Base-by-base conservation (phyloP, 2,797 vertebrate species). In the Myioborus melanocephalus region DNA sequence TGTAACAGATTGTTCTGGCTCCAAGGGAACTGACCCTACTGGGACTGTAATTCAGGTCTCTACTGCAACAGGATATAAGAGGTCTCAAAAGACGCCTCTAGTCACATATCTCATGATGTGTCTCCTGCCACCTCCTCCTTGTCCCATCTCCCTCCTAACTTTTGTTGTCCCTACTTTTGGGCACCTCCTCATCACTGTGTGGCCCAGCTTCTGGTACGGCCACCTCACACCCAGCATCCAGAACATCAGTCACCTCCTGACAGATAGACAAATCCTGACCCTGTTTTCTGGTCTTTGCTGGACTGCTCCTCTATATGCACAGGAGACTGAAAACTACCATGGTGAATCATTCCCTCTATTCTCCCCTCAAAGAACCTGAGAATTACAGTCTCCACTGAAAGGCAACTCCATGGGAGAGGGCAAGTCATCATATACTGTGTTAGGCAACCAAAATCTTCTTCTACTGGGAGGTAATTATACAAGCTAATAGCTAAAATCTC, bases 281-380 rank as follows among this genome's bases (percentile, higher is more conserved):
- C 16, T 52, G 24, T 35, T 20, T 72, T 56, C 53, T 75, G 37
- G 16, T 57, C 39, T 88, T 78, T 47, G 28, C 5, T 24, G 61
- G 26, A n/a, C n/a, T 26, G 7, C 35, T 87, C 26, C 2, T 68
- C 27, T 4, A 1, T 0, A 0, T 30, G 27, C 22, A 21, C 10
- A 55, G 20, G 28, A 18, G 37, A 34, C 4, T 37, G 39, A 66
- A 63, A 84, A 16, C 5, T 41, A 26, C 5, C 44, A n/a, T 10
- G 6, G 17, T 52, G 23, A 2, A 1, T 63, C 2, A 3, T 18
- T 14, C 50, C 14, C 7, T 53, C 28, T 63, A 6, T 53, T 14
- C 23, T 61, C 3, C 5, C 4, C 4, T 11, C 8, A 23, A 14
- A 60, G 37, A 14, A 35, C 4, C 19, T 47, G 11, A 26, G 46